Base-by-base conservation (phyloP, 1,140 invertebrate species). In the Drosophila bipectinata region DNA sequence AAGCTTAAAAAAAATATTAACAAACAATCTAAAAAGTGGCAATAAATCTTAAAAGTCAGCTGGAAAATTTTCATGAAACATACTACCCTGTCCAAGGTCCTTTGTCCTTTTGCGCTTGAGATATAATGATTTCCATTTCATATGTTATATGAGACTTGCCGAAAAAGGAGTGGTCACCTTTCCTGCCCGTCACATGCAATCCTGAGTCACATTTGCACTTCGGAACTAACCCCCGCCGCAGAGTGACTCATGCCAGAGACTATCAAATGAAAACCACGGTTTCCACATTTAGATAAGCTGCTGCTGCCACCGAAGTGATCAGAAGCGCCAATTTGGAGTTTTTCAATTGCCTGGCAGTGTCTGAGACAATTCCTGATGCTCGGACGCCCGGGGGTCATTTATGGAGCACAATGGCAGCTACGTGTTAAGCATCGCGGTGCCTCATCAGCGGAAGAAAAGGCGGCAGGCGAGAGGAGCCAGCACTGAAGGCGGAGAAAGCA, bases 361-460 rank as follows among this genome's bases (percentile, higher is more conserved):
- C 55, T 63, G 54, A 59, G 44, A 72, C 61, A 62, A 79, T 74
- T 61, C 52, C 26, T 15, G 66, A 69, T 69, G 34, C 52, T 57
- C 24, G 41, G 47, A 28, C 32, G 80, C 79, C 79, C 51, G 59
- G 66, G 57, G 82, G 74, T 88, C 78, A 62, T 87, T 72, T 76
- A 64, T 79, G 78, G 58, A 78, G 72, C 83, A 88, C 83, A 87
- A 87, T 82, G 82, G 75, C 66, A 68, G 78, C 71, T 87, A 87
- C 82, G 82, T 87, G 82, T 87, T 87, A 87, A 88, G 82, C 82
- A 74, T 47, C 66, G 60, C 71, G 53, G 54, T 74, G 71, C 45
- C 72, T 73, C 72, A 74, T 64, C 72, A 72, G 47, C 67, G 53
- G 44, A 59, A 63, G 39, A 53, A 56, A 15, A 39, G 34, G 37